A percentile compares a stretch with the other conserved stretches of the same genome.
These are phyloP conservation scores for Patagioenas fasciata DNA, from an alignment of 2,113 vertebrate species.

Conservation along the genomic window DNA sequence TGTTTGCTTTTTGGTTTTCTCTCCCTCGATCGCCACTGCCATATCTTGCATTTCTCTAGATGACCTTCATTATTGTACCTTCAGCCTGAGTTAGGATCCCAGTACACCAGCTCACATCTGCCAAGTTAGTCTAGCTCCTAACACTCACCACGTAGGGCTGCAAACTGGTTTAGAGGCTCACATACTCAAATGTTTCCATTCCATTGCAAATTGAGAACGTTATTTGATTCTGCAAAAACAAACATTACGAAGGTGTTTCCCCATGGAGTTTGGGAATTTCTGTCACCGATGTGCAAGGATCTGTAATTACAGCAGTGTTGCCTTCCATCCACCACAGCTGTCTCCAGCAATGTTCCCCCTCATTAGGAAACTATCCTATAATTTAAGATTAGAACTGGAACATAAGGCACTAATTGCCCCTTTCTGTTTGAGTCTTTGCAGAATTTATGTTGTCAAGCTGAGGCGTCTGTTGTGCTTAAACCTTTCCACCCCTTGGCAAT, in stretches of 20 bases:
- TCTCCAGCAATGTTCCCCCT: not conserved
- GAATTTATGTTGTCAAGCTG: not conserved
- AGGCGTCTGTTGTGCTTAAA: not conserved
- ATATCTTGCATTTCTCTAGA: not conserved
- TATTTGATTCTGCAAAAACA: not conserved
- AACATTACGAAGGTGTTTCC: slow-evolving; percentile 24
- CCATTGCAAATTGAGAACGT: not conserved
- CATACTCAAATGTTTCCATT: not conserved
- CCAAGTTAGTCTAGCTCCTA: not conserved
- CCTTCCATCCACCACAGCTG: slow-evolving; percentile 13
- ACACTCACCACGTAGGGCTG: not conserved
- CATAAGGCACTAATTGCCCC: slow-evolving; percentile 5
- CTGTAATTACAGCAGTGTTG: slow-evolving; percentile 25
- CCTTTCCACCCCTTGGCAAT: not conserved
- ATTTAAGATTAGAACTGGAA: slow-evolving; percentile 52
- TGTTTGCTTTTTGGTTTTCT: not conserved
- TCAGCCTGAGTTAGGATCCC: not conserved
- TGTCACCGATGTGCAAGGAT: not conserved
- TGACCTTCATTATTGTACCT: not conserved
- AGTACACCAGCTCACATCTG: not conserved
- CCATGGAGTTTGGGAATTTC: not conserved
- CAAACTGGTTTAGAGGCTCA: not conserved
- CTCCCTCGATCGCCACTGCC: not conserved
- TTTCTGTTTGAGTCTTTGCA: not conserved
- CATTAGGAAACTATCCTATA: slow-evolving; percentile 30